These are phyloP conservation scores for Antigone vipio DNA, from an alignment of 2,113 vertebrate genomes.

Conservation along the genomic window DNA sequence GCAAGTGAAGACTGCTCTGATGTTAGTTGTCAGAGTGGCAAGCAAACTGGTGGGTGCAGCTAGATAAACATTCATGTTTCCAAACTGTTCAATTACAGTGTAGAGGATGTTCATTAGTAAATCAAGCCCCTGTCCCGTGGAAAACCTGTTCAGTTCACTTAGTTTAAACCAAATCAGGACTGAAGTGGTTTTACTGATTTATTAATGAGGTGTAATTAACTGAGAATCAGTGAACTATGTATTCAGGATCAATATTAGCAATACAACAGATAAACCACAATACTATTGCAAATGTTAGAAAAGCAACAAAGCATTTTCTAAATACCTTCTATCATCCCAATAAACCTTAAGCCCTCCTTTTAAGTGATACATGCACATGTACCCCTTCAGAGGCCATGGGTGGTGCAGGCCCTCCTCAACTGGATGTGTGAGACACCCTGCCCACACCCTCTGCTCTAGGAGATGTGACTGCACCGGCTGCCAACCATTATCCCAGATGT, in stretches of 20 bases:
- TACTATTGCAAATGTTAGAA: neutral
- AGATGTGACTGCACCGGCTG: rapidly evolving
- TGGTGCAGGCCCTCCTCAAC: neutral
- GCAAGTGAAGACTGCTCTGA: neutral
- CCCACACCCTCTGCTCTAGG: rapidly evolving
- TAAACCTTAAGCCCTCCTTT: neutral
- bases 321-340: neutral
- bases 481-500: neutral
- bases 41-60: neutral
- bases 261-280: neutral
- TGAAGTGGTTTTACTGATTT: neutral
- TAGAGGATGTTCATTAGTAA: neutral
- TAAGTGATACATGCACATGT: neutral
- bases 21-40: neutral
- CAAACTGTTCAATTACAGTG: neutral
- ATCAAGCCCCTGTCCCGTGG: neutral
- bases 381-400: neutral
- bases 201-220: neutral
- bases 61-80: neutral
- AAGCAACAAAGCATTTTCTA: neutral
- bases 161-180: neutral
- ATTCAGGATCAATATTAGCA: neutral
- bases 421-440: rapidly evolving
- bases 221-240: neutral
- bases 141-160: neutral